Percentiles rank a stretch among this genome's conserved stretches.
Evolutionary conservation across 2,113 vertebrate species (phyloP).

Genomic region (Dipodomys spectabilis): DNA sequence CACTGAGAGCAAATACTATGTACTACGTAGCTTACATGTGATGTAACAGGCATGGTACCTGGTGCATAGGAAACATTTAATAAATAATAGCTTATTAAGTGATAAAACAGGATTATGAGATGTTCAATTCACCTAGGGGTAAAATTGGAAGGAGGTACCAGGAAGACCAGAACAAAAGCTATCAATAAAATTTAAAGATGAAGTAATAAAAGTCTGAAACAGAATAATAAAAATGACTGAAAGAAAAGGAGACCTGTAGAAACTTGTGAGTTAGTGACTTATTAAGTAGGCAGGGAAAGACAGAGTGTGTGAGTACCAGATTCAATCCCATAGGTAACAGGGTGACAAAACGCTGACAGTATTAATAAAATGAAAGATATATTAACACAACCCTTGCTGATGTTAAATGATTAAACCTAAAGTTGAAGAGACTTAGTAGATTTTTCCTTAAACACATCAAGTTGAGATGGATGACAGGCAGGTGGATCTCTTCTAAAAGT

Average conservation of each 20-base stretch:
- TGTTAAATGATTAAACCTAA: neutral
- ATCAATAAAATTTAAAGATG: neutral
- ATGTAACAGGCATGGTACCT: neutral
- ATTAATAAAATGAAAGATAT: neutral
- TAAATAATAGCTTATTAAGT: neutral
- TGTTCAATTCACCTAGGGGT: neutral
- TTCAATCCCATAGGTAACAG: neutral
- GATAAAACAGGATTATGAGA: neutral
- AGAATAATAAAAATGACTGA: neutral
- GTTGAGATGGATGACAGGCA: neutral
- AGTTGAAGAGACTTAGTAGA: constrained; percentile 10
- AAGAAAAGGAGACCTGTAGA: neutral
- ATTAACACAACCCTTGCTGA: neutral
- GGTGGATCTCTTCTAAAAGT: neutral
- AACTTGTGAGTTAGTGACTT: neutral
- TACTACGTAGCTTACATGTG: neutral
- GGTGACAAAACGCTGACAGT: neutral
- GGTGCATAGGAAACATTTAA: neutral
- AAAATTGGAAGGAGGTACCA: neutral
- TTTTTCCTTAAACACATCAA: neutral
- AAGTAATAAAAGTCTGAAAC: neutral
- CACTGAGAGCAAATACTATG: neutral
- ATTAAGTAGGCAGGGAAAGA: neutral
- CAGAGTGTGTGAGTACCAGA: neutral
- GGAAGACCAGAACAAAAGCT: neutral